A percentile compares a stretch with the other conserved stretches of the same genome.
phyloP scores from a whole-genome alignment of 2,888 invertebrate genomes.

The Ormyrus nitidulus region DNA sequence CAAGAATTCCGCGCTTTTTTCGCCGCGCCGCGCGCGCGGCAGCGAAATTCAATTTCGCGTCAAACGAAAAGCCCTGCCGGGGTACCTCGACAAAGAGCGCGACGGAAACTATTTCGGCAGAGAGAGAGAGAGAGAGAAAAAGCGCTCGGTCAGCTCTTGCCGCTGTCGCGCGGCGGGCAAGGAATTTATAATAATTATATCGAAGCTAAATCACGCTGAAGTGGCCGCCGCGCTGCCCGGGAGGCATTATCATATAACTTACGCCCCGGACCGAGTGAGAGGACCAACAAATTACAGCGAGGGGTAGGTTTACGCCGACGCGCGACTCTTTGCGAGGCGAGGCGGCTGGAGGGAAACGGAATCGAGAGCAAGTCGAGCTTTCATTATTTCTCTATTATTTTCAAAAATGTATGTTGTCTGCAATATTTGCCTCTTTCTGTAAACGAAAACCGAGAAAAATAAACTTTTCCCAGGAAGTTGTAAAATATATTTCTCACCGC shows the following conservation, averaged over 20 bases:
- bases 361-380: constrained; percentile 19
- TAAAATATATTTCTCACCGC: too few species aligned
- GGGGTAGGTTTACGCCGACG: constrained; percentile 25
- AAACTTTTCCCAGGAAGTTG: too few species aligned
- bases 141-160: not conserved
- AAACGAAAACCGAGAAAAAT: too few species aligned
- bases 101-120: not conserved
- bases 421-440: too few species aligned
- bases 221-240: not conserved
- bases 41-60: constrained; percentile 41
- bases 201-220: constrained; percentile 22
- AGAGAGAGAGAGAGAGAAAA: not conserved
- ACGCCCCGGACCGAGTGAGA: not conserved
- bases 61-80: constrained; percentile 11
- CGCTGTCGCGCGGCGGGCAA: not conserved
- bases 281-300: constrained; percentile 20
- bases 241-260: constrained; percentile 38
- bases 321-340: constrained; percentile 15
- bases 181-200: constrained; percentile 48
- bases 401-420: too few species aligned
- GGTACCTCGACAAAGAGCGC: not conserved
- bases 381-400: too few species aligned
- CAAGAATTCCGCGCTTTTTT: constrained; percentile 9
- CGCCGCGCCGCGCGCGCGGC: not conserved
- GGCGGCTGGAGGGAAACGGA: not conserved